Conservation (phyloP, 2,888 invertebrate species). For the Glaucopsyche alexis region DNA sequence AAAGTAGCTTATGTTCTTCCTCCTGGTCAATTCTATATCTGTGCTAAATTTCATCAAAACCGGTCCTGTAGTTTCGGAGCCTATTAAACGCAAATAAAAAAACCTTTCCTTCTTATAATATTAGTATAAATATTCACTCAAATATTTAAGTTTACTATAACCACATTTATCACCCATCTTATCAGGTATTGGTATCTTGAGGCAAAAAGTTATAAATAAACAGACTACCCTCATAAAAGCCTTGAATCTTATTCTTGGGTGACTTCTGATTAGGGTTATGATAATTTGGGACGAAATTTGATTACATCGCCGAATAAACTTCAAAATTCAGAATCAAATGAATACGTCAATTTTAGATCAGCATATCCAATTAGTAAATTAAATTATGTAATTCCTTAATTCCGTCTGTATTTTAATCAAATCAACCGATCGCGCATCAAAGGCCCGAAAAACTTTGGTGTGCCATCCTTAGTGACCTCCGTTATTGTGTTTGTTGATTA, state of each 20-base stretch:
- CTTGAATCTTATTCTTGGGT: not conserved
- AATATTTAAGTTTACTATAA: too few species aligned
- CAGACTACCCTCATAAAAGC: constrained; percentile 6
- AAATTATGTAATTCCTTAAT: constrained; percentile 39
- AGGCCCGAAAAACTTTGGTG: constrained; percentile 13
- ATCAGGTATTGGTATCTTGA: not conserved
- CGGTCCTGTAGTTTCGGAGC: too few species aligned
- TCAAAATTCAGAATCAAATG: constrained; percentile 14
- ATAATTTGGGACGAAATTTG: constrained; percentile 1
- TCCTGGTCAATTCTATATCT: too few species aligned
- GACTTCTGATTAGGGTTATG: constrained; percentile 13
- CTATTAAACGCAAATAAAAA: too few species aligned
- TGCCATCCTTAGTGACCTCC: not conserved
- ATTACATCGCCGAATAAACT: constrained; percentile 11
- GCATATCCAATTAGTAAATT: constrained; percentile 38
- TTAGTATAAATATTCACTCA: too few species aligned
- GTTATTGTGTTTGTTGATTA: constrained; percentile 14
- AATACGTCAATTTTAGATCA: constrained; percentile 18
- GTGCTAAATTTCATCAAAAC: too few species aligned
- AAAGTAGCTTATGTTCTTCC: too few species aligned
- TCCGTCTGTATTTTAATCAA: constrained; percentile 38
- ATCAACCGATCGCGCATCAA: constrained; percentile 35
- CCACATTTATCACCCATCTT: too few species aligned
- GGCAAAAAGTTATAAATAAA: not conserved
- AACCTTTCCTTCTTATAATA: too few species aligned